Evolutionary conservation across 2,797 vertebrate genomes (phyloP), one percentile per base, ranked within the genome.

Genomic region (Oophaga sylvatica): DNA sequence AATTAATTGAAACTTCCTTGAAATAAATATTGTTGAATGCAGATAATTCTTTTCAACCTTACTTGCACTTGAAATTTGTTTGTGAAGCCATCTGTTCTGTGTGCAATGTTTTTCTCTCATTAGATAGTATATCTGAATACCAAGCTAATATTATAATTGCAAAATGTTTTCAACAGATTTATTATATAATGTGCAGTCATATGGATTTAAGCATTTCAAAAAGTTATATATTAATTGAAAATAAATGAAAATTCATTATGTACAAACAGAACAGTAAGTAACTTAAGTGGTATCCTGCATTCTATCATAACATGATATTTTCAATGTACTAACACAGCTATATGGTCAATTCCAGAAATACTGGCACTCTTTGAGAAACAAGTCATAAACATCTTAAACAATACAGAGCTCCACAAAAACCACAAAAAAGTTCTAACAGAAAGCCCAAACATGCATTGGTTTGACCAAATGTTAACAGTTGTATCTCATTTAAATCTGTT

Each of bases 1-100:
- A 45, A 73, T 35, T n/a, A 84, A 62, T 84, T 77, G 15, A 48
- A 83, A 73, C 56, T 73, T 45, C n/a, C n/a, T 48, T 84, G 71
- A 19, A 63, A 41, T 77, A 73, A 84, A 84, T 63, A 84, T 53
- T 84, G 68, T 63, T 82, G 4, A 26, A 35, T 29, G 92, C 91
- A 92, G 92, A 94, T 93, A 93, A 93, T 93, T 93, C 92, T 85
- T 94, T 93, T 93, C 93, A 94, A 93, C 93, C 93, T 94, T 94
- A 94, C 93, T 94, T 93, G 93, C 93, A 93, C 93, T 94, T 93
- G 92, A 92, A 92, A 93, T 92, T 93, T 94, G 93, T 93, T 93
- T 93, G 93, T 93, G 91, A 92, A 92, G 92, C 93, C 93, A 94
- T 94, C 93, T 93, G 93, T 93, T 94, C 83, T 29, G 26, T 45